Conservation (phyloP, 2,797 vertebrate genomes). For the Podarcis lilfordi region DNA sequence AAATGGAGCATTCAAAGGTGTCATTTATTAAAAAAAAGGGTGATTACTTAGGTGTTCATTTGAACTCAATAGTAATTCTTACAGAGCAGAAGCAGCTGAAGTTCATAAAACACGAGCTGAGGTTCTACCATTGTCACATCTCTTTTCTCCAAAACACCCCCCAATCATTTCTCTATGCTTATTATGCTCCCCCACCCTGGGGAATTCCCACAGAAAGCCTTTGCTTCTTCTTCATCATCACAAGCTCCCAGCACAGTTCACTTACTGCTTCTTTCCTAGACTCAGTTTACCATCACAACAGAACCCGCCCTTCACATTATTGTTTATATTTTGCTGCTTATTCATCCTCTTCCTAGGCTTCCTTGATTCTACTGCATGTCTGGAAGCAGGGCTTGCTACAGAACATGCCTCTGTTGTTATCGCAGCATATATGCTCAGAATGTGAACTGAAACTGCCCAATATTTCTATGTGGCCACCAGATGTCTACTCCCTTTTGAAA, state of each 20-base stretch:
- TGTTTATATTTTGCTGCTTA: background rate
- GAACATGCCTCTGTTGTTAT: background rate
- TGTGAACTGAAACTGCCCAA: background rate
- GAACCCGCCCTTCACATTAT: background rate
- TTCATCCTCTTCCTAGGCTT: background rate
- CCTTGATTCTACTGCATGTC: background rate
- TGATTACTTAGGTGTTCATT: constrained; percentile 46
- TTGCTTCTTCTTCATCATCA: background rate
- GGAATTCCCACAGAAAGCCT: background rate
- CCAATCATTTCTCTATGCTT: background rate
- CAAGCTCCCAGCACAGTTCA: background rate
- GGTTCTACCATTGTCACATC: background rate
- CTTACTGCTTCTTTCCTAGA: background rate
- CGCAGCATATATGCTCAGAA: background rate
- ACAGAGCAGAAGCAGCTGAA: constrained; percentile 42
- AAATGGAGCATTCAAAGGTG: constrained; percentile 6
- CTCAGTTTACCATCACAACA: background rate
- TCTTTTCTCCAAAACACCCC: background rate
- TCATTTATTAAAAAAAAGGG: constrained; percentile 49
- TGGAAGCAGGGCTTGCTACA: background rate
- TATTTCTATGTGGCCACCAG: background rate
- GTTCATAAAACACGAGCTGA: background rate
- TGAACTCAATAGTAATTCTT: constrained; percentile 62
- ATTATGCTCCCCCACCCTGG: background rate
- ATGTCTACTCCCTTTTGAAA: background rate